These are phyloP conservation scores for Poeciliopsis turneri DNA, from an alignment of 2,797 vertebrate species.

Conservation along the genomic window DNA sequence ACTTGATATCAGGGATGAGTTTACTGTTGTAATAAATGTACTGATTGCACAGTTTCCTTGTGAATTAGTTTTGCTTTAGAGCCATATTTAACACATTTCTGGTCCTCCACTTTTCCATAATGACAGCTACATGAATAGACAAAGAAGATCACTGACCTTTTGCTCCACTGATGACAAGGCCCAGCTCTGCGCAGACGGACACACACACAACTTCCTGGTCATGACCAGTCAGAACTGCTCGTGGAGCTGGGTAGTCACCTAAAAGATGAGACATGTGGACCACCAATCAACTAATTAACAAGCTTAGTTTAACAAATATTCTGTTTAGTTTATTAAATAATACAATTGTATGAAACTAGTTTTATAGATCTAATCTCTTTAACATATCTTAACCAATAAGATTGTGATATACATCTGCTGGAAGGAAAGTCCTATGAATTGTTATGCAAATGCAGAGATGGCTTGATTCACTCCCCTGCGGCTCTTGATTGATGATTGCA, in stretches of 20 bases:
- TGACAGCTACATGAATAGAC: not conserved
- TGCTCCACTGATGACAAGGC: constrained; percentile 97
- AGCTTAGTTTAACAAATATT: not conserved
- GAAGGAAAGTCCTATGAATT: constrained; percentile 59
- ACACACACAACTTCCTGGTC: constrained; percentile 98
- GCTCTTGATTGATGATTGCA: constrained; percentile 87
- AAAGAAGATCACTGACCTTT: constrained; percentile 86
- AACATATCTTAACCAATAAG: constrained; percentile 18
- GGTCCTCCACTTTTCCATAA: not conserved
- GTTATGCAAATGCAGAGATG: constrained; percentile 80
- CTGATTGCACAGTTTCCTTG: not conserved
- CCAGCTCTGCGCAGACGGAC: constrained; percentile 95
- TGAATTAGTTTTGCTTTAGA: not conserved
- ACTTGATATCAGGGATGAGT: too few species aligned
- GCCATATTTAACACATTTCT: not conserved
- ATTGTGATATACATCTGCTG: constrained; percentile 62
- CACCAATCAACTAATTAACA: not conserved
- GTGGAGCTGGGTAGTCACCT: constrained; percentile 97
- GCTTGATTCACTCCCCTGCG: constrained; percentile 81
- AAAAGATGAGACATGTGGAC: constrained; percentile 37
- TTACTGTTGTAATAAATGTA: too few species aligned
- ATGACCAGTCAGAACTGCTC: constrained; percentile 94
- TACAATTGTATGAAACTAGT: not conserved
- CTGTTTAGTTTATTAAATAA: not conserved
- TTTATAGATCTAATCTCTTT: not conserved